phyloP scores from a whole-genome alignment of 2,113 vertebrate species.

The Microtus ochrogaster region DNA sequence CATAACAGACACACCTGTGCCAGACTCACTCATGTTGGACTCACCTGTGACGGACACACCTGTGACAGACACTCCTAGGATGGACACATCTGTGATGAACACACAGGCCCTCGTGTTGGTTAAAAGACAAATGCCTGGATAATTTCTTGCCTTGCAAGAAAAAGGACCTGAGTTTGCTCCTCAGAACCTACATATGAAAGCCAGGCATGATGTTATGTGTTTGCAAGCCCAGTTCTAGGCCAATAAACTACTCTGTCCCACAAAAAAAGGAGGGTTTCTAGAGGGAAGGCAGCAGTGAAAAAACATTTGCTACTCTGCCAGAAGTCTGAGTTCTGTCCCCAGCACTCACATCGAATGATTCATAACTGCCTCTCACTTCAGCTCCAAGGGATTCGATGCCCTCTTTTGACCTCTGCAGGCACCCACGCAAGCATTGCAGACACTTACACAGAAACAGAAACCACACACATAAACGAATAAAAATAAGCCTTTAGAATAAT shows the following conservation, averaged over 20 bases:
- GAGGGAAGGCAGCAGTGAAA: background rate
- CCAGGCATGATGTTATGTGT: background rate
- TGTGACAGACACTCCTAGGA: no score
- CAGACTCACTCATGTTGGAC: no score
- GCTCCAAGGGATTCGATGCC: background rate
- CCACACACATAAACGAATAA: background rate
- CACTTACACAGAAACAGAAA: background rate
- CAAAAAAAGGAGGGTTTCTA: background rate
- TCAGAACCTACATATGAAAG: no score
- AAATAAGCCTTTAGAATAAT: background rate
- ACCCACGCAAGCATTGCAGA: background rate
- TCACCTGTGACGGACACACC: accelerated
- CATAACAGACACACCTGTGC: no score
- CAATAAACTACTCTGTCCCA: background rate
- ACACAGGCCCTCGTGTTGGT: background rate
- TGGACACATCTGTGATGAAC: background rate
- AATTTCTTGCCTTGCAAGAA: background rate
- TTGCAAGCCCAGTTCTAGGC: background rate
- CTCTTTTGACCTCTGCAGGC: background rate
- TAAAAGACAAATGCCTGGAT: background rate
- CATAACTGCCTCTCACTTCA: background rate
- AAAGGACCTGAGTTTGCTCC: background rate
- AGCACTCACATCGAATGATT: background rate
- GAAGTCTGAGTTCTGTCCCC: background rate
- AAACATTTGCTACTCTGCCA: no score